Conservation (phyloP, 2,113 vertebrate species). For the Pluvialis apricaria region DNA sequence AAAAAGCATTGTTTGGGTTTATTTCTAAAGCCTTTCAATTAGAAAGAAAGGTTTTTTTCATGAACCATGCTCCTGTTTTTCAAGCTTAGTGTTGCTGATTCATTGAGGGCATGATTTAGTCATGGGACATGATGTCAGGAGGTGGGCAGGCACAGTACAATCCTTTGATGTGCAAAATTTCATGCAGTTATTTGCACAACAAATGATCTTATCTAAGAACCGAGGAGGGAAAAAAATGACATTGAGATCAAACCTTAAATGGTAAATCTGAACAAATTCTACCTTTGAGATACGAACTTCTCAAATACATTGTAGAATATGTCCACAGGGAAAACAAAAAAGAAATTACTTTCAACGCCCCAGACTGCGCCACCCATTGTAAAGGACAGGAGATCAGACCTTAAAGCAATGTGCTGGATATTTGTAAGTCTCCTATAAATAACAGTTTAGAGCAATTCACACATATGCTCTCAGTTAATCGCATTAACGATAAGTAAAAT, state of each 20-base stretch:
- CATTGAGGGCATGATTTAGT: not conserved
- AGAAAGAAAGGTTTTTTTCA: not conserved
- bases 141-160: not conserved
- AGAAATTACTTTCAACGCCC: not conserved
- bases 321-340: not conserved
- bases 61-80: not conserved
- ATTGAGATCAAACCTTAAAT: constrained; percentile 16
- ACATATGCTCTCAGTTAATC: not conserved
- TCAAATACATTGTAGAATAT: not conserved
- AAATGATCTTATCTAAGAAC: constrained; percentile 43
- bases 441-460: not conserved
- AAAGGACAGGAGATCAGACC: not conserved
- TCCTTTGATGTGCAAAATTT: not conserved
- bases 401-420: not conserved
- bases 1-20: not conserved
- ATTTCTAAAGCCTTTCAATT: not conserved
- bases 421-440: not conserved
- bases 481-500: not conserved
- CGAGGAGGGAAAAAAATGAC: constrained; percentile 8
- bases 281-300: constrained; percentile 1
- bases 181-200: not conserved
- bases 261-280: constrained; percentile 5
- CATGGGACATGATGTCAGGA: not conserved
- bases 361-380: not conserved
- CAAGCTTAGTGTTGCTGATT: not conserved